Conservation (phyloP, 1,140 invertebrate genomes). For the Bemisia tabaci region DNA sequence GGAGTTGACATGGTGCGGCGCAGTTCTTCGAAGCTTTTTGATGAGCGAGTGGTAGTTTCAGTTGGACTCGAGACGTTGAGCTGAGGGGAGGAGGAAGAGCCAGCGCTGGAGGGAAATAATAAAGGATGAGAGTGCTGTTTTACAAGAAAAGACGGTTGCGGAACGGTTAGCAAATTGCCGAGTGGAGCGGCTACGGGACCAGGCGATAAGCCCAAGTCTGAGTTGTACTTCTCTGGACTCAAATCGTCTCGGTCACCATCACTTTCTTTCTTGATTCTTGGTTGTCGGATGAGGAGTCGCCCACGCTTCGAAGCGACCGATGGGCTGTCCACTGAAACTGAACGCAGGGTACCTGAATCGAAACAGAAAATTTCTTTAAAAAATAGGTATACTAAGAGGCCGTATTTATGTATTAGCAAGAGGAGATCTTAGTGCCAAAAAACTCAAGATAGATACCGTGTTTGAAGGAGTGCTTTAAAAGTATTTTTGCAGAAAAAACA, state of each 20-base stretch:
- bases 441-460: no score
- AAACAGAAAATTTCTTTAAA: no score
- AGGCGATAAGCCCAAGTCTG: not conserved
- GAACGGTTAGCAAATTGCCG: slow-evolving; percentile 42
- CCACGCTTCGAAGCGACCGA: slow-evolving; percentile 41
- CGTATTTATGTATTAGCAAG: no score
- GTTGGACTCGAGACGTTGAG: slow-evolving; percentile 9
- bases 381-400: no score
- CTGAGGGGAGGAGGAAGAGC: slow-evolving; percentile 14
- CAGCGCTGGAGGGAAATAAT: slow-evolving; percentile 29
- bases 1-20: slow-evolving; percentile 12
- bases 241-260: slow-evolving; percentile 28
- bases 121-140: slow-evolving; percentile 45
- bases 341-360: no score
- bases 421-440: no score
- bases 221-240: not conserved
- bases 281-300: slow-evolving; percentile 46
- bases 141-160: slow-evolving; percentile 38
- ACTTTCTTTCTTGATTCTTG: slow-evolving; percentile 45
- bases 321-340: not conserved
- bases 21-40: slow-evolving; percentile 4
- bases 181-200: slow-evolving; percentile 25
- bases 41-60: not conserved
- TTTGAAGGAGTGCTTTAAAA: no score
- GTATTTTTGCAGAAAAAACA: no score